phyloP scores from a whole-genome alignment of 2,797 vertebrate species.

The Craterocephalus amniculus region DNA sequence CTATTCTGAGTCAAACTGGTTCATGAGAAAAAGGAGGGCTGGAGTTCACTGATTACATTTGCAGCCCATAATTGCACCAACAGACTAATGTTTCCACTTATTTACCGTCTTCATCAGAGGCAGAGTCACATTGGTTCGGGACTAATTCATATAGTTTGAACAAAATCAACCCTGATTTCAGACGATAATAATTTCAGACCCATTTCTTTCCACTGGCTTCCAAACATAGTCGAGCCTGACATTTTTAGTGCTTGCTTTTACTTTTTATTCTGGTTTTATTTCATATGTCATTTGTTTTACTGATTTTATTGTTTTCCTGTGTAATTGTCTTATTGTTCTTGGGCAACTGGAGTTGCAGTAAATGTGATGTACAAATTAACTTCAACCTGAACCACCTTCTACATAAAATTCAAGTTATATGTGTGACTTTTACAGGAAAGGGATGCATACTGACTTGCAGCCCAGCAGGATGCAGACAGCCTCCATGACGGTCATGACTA shows the following conservation, averaged over 20 bases:
- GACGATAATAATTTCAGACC: background rate
- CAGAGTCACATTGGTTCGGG: background rate
- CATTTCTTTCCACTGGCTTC: too few species aligned
- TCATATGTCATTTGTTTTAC: too few species aligned
- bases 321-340: too few species aligned
- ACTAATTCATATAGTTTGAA: background rate
- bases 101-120: background rate
- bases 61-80: background rate
- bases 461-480: constrained; percentile 87
- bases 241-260: too few species aligned
- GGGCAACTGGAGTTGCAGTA: too few species aligned
- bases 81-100: background rate
- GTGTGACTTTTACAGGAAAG: background rate
- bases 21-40: background rate
- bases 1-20: background rate
- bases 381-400: background rate
- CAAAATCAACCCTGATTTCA: background rate
- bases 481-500: constrained; percentile 91
- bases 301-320: too few species aligned
- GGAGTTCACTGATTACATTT: background rate
- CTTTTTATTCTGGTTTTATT: too few species aligned
- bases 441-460: constrained; percentile 83
- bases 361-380: too few species aligned
- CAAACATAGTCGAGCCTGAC: too few species aligned
- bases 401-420: background rate